Percentiles rank a stretch among this genome's conserved stretches.
phyloP scores from a whole-genome alignment of 92 coral and sea anemone genomes.

The Zoanthus sociatus region DNA sequence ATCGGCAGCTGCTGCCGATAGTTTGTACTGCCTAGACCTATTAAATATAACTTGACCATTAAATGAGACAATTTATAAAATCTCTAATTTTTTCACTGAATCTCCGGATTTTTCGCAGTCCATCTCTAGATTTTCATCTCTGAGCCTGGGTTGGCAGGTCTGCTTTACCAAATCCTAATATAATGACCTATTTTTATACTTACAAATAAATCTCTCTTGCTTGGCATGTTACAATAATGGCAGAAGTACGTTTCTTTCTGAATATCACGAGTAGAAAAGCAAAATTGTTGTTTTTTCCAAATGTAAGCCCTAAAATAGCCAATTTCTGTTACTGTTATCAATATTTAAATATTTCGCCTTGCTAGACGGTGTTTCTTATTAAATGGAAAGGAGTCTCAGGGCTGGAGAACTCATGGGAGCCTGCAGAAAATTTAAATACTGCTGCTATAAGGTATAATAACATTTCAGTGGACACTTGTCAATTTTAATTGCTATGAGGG shows the following conservation, averaged over 20 bases:
- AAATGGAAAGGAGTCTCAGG: constrained; percentile 30
- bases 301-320: constrained; percentile 33
- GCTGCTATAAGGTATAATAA: constrained; percentile 30
- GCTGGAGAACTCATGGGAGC: constrained; percentile 41
- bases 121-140: background rate
- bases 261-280: constrained; percentile 16
- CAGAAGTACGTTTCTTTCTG: constrained; percentile 33
- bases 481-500: constrained; percentile 35
- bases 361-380: constrained; percentile 28
- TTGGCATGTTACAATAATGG: constrained; percentile 35
- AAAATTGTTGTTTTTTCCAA: constrained; percentile 20
- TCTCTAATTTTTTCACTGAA: constrained; percentile 19
- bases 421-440: constrained; percentile 38
- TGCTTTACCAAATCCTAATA: constrained; percentile 33
- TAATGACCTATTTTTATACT: constrained; percentile 6
- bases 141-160: constrained; percentile 33
- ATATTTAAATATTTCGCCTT: constrained; percentile 27
- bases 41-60: constrained; percentile 35
- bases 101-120: constrained; percentile 22
- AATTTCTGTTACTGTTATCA: constrained; percentile 27
- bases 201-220: constrained; percentile 35
- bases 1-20: constrained; percentile 15
- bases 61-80: constrained; percentile 24
- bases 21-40: constrained; percentile 34
- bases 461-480: constrained; percentile 32